Base-by-base conservation (phyloP, 2,113 vertebrate species). In the Archilochus colubris region DNA sequence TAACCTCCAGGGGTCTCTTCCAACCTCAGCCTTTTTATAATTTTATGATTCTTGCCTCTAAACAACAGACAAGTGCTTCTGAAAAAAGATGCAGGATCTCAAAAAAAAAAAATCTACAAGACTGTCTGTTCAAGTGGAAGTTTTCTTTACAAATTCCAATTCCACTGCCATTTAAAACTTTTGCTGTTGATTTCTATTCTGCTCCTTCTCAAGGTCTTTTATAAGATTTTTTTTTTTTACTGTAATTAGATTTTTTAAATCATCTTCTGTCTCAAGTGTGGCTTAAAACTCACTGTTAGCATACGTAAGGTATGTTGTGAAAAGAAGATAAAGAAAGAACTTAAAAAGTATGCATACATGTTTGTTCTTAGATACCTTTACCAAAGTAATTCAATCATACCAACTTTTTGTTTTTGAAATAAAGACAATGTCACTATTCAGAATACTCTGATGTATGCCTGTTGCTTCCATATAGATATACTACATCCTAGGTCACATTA, bases 161-260 rank as follows among this genome's bases (percentile, higher is more conserved):
- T 87, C 31, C 21, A 61, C 57, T 79, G 51, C 8, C 50, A 72
- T 23, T 78, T 38, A 57, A 44, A 54, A 77, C 36, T 82, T 73
- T 62, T 4, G 14, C 50, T 64, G 20, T 9, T 75, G 27, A 23
- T 44, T 69, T 94, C n/a, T 67, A 40, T 67, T 82, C 48, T 79
- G 27, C 27, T 77, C 22, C 46, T 7, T 86, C 67, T 59, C 51
- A 62, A 68, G 12, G 36, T 64, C 28, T 72, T 80, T 57, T 43
- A 84, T 25, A 12, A 75, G 19, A 84, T 33, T 40, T 40, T 14
- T 64, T 63, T 67, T 73, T 79, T 3, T 67, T 40, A 85, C 3
- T 88, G 31, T 23, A 61, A 72, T 53, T 64, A 12, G 18, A 78
- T 77, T 75, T 95, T 95, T 85, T 86, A 59, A 88, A 81, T 86